A percentile compares a stretch with the other conserved stretches of the same genome.
These are phyloP conservation scores for Uria lomvia DNA, from an alignment of 2,113 vertebrate genomes.

Conservation along the genomic window DNA sequence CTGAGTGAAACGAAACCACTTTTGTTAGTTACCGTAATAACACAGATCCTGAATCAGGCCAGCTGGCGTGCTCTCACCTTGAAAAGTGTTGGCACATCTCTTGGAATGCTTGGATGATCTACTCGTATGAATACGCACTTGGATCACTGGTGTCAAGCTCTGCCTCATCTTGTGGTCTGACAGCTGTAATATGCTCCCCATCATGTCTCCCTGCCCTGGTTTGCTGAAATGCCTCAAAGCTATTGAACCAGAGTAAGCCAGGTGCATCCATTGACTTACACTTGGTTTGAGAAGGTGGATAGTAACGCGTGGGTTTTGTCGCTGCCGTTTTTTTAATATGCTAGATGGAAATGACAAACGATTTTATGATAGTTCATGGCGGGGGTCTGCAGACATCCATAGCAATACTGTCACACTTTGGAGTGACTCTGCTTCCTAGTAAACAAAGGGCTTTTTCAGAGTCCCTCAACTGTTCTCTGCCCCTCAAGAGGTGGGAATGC, in stretches of 20 bases:
- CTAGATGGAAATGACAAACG: not conserved
- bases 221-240: not conserved
- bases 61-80: not conserved
- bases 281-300: not conserved
- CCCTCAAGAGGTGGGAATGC: not conserved
- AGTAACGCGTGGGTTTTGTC: not conserved
- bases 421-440: not conserved
- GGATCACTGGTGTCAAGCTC: not conserved
- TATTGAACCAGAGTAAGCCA: not conserved
- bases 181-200: not conserved
- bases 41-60: not conserved
- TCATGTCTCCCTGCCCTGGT: not conserved
- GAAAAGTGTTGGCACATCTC: not conserved
- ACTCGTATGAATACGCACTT: not conserved
- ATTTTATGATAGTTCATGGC: not conserved
- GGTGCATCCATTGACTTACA: not conserved
- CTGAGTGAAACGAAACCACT: not conserved
- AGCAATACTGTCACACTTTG: not conserved
- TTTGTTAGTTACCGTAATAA: not conserved
- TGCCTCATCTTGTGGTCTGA: constrained; percentile 7
- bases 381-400: not conserved
- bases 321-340: not conserved
- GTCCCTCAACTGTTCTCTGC: rapidly evolving
- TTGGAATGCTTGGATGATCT: not conserved
- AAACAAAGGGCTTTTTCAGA: not conserved